Conservation (phyloP, 2,797 vertebrate genomes). For the Schizopygopsis pylzovi region DNA sequence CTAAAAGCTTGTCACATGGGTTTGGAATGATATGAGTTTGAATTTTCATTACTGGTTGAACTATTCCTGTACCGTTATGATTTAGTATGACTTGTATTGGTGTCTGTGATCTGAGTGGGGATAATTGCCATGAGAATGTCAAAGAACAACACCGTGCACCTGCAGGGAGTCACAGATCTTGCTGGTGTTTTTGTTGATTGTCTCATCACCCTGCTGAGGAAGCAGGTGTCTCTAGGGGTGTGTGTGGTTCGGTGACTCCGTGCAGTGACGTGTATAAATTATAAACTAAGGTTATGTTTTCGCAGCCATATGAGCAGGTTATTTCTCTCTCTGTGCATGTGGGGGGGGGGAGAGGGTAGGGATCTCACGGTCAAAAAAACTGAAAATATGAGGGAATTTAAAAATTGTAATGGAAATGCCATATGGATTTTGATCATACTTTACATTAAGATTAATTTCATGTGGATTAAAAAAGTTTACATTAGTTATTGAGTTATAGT, state of each 20-base stretch:
- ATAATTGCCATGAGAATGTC: neutral
- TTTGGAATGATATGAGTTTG: neutral
- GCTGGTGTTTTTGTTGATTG: conserved; percentile 38
- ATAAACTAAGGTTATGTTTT: conserved; percentile 27
- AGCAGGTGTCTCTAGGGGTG: conserved; percentile 47
- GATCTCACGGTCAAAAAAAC: neutral
- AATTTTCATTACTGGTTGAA: neutral
- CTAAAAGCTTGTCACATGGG: neutral
- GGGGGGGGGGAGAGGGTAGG: no score
- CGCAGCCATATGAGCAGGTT: conserved; percentile 22
- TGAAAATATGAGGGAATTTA: no score
- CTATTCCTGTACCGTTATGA: conserved; percentile 1
- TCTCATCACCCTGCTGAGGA: conserved; percentile 46
- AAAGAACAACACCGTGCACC: conserved; percentile 19
- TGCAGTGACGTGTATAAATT: conserved; percentile 1
- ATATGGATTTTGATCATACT: neutral
- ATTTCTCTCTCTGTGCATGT: neutral
- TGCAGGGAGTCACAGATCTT: conserved; percentile 41
- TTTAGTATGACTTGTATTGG: neutral
- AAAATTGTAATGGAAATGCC: neutral
- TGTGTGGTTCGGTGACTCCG: neutral
- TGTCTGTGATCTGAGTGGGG: conserved; percentile 7
- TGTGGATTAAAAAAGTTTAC: neutral
- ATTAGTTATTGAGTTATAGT: neutral
- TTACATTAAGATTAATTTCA: neutral